Evolutionary conservation across 2,888 invertebrate species (phyloP), one percentile per base, ranked within the genome.

Genomic region (Calameuta idolon): DNA sequence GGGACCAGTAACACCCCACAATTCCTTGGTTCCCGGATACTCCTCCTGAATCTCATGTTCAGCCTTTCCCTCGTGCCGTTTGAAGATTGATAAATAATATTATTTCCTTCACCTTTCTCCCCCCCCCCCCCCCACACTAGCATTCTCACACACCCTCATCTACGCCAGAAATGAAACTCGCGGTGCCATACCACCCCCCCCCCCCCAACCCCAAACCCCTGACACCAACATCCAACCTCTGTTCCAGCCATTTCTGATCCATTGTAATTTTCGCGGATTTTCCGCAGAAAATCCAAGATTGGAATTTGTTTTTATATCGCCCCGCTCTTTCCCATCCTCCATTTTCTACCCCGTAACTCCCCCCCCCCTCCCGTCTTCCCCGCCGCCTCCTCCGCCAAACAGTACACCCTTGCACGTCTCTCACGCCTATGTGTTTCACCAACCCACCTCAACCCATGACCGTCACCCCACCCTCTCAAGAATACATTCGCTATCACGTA

Each of bases 81-180:
- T 80, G 82, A 83, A 83, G 84, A 89, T 88, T 85, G 87, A 88
- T 89, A 88, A 89, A 89, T 88, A 89, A 88, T 88, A 87, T 85
- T 84, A 86, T 85, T 87, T 84, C 82, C 82, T 76, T 78, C 79
- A 75, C 30, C 69, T 31, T 79, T n/a, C 73, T 40, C 40, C 40
- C 2, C 15, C 40, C 5, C 15, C 4, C 1, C 40, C 4, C 12
- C 12, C 37, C 37, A 4, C 15, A 5, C 12, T 15, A 40, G 15
- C 40, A 40, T 40, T 40, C 40, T 15, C 40, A 15, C 15, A 40
- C 40, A 40, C 73, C 34, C 37, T 55, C 69, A 74, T 30, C 55
- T 74, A 12, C 33, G 35, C 69, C 40, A 40, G 40, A 15, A 40
- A 40, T 40, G 15, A 40, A 40, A 40, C 40, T 40, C 40, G 15